Evolutionary conservation across 2,888 invertebrate genomes (phyloP).

Genomic region (Eurois occulta): DNA sequence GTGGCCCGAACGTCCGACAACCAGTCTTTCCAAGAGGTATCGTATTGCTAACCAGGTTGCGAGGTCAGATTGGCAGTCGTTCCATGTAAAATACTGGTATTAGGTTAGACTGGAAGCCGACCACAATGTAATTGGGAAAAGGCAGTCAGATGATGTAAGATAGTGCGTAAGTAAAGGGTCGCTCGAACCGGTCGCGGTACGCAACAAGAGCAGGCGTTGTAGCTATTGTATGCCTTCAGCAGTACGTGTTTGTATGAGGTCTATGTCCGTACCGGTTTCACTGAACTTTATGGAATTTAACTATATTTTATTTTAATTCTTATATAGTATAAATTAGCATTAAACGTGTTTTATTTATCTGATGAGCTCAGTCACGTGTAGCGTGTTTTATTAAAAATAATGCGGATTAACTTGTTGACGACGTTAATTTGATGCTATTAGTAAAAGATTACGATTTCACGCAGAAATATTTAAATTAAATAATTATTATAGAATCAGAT

Average conservation of each 20-base stretch:
- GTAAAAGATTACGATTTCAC: neutral
- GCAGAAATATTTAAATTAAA: neutral
- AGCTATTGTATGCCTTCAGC: too few relatives aligned
- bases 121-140: too few relatives aligned
- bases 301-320: too few relatives aligned
- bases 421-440: neutral
- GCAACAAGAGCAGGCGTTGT: too few relatives aligned
- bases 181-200: too few relatives aligned
- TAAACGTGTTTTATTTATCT: neutral
- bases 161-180: too few relatives aligned
- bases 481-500: neutral
- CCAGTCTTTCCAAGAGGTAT: neutral
- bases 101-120: too few relatives aligned
- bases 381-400: neutral
- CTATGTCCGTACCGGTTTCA: too few relatives aligned
- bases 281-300: too few relatives aligned
- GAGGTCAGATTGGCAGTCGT: neutral
- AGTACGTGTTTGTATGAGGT: too few relatives aligned
- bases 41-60: neutral
- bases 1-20: neutral
- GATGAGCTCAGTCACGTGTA: neutral
- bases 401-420: neutral
- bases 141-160: too few relatives aligned
- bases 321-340: neutral
- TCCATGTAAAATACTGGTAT: too few relatives aligned